Evolutionary conservation across 2,797 vertebrate species (phyloP), one percentile per base, ranked within the genome.

Genomic region (Xerus rutilus): DNA sequence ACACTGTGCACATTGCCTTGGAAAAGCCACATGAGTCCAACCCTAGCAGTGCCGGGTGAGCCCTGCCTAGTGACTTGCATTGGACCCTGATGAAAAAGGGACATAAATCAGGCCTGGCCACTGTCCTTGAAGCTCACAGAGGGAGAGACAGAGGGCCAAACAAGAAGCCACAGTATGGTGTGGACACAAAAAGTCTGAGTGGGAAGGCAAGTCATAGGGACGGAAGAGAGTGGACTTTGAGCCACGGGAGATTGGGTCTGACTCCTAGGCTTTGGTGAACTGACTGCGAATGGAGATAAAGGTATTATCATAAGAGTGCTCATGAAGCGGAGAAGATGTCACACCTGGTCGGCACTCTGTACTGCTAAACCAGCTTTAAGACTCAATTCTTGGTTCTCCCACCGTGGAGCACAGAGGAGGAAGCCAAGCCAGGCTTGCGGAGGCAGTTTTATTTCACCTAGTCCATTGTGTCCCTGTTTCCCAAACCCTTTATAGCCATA

Each of bases 11-110:
- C 3, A 15, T 9, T 30, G 45, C 93, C 62, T 95, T 86, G 89
- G 76, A 23, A 74, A 95, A 91, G 72, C 39, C 81, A 39, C 12
- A 7, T 73, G 17, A 52, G 25, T 86, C 89, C 47, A 74, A 64
- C 5, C 20, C 3, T 74, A 43, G 45, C 35, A 69, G 17, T 2
- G 32, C 47, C 62, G 3, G 1, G 5, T 43, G 62, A 93, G 18
- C 7, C 14, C 3, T 1, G 5, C 21, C 59, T 77, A 17, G 62
- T 45, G 25, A 72, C 8, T 9, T 11, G 20, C 21, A 13, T 25
- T 81, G 30, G 52, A 45, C 18, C 32, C 28, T 15, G 70, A 7
- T 62, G 45, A 59, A 85, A 74, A 59, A 83, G 35, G 30, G 21
- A 30, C 35, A 77, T 11, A 47, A 39, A 3, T 62, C 39, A 43